phyloP scores from a whole-genome alignment of 2,888 invertebrate species.

The Andrena minutula region DNA sequence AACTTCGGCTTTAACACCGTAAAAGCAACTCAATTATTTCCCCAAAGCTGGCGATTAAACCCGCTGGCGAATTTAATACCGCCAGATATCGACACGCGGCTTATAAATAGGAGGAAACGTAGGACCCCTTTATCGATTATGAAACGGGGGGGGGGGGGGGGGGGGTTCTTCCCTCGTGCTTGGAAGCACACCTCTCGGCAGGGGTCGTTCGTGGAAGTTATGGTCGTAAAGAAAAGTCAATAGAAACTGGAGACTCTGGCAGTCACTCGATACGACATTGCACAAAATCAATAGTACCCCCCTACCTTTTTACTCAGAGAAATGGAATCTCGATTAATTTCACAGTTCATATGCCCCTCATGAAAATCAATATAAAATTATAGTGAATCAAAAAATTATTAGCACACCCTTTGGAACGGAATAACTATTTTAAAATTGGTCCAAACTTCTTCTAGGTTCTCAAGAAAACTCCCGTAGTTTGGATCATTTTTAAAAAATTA shows the following conservation, averaged over 20 bases:
- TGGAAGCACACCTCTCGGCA: conserved; percentile 36
- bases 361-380: neutral
- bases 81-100: conserved; percentile 49
- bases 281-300: conserved; percentile 34
- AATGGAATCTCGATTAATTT: neutral
- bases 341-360: neutral
- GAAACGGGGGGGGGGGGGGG: conserved; percentile 54
- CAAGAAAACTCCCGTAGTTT: too few relatives aligned
- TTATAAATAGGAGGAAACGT: conserved; percentile 57
- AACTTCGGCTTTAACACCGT: conserved; percentile 34
- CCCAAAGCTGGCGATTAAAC: conserved; percentile 33
- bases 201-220: conserved; percentile 35
- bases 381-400: neutral
- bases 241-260: conserved; percentile 47
- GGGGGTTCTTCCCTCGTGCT: conserved; percentile 39
- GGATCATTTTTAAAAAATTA: too few relatives aligned
- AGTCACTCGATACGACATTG: conserved; percentile 22
- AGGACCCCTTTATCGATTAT: conserved; percentile 57
- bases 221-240: conserved; percentile 48
- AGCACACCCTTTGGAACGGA: too few relatives aligned
- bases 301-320: neutral
- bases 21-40: conserved; percentile 45
- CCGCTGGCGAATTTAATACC: conserved; percentile 47
- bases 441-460: too few relatives aligned
- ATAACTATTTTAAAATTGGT: too few relatives aligned